A percentile compares a stretch with the other conserved stretches of the same genome.
Evolutionary conservation across 2,797 vertebrate species (phyloP).

Genomic region (Acanthurus lineatus): DNA sequence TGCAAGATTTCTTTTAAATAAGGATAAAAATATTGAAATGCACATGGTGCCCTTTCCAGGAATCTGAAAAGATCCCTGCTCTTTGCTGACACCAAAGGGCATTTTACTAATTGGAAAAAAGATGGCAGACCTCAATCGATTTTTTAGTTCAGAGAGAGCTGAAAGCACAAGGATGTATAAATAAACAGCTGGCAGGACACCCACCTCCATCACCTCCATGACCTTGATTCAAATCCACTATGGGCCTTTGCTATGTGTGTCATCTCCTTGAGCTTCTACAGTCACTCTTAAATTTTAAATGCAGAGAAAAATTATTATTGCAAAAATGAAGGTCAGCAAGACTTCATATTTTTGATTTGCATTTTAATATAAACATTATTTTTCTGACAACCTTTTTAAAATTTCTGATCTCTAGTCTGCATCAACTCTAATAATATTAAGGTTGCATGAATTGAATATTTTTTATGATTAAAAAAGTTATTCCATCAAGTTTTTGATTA

Average conservation of each 20-base stretch:
- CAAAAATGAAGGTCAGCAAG: not conserved
- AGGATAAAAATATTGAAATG: not conserved
- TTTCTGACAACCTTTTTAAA: conserved; percentile 1
- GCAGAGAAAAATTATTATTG: not conserved
- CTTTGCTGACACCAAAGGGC: conserved; percentile 10
- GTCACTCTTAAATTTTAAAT: not conserved
- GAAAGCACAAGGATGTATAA: conserved; percentile 31
- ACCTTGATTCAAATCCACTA: conserved; percentile 29
- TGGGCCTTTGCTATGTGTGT: conserved; percentile 13
- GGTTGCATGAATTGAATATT: not conserved
- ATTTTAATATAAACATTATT: not conserved
- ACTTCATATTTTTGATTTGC: not conserved
- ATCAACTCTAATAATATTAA: not conserved
- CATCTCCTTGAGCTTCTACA: not conserved
- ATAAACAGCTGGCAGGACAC: conserved; percentile 37
- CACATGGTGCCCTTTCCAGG: not conserved
- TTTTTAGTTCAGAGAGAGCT: conserved; percentile 28
- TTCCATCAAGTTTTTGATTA: not conserved
- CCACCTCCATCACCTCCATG: not conserved
- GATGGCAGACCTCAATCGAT: conserved; percentile 18
- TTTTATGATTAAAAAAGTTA: too few species aligned
- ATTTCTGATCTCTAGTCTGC: not conserved
- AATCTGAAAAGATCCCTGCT: conserved; percentile 7
- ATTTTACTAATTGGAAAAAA: conserved; percentile 21
- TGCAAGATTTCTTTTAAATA: too few species aligned